Conservation (phyloP, 2,113 vertebrate genomes). For the Colossoma macropomum region DNA sequence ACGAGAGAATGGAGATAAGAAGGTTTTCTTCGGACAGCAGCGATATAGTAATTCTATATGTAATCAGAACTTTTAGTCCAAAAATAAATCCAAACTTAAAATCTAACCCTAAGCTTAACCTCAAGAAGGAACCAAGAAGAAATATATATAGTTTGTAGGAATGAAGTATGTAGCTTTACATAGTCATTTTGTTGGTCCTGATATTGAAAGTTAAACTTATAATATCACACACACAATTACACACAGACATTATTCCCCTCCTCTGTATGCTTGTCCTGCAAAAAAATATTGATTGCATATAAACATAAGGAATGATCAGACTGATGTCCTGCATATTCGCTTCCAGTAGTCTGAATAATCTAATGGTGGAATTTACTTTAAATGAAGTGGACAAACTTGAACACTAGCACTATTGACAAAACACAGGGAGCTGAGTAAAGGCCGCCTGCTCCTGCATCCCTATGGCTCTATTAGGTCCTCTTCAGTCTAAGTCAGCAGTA, state of each 20-base stretch:
- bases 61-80: too few species aligned
- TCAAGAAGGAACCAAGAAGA: too few species aligned
- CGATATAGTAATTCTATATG: too few species aligned
- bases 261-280: background rate
- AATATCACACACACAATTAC: slow-evolving; percentile 35
- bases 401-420: slow-evolving; percentile 42
- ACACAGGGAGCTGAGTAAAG: background rate
- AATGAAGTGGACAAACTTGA: slow-evolving; percentile 21
- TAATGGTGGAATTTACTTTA: slow-evolving; percentile 54
- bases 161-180: too few species aligned
- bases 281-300: slow-evolving; percentile 9
- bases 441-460: slow-evolving; percentile 54
- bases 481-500: slow-evolving; percentile 34
- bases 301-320: background rate
- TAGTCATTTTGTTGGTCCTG: too few species aligned
- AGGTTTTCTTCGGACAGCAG: too few species aligned
- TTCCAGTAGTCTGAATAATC: slow-evolving; percentile 10
- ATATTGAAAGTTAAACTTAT: background rate
- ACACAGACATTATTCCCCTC: slow-evolving; percentile 7
- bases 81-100: too few species aligned
- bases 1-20: too few species aligned
- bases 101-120: too few species aligned
- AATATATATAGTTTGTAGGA: too few species aligned
- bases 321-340: slow-evolving; percentile 16
- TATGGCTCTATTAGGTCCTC: slow-evolving; percentile 51